Evolutionary conservation across 2,797 vertebrate genomes (phyloP).

Genomic region (Pteropus rufus): DNA sequence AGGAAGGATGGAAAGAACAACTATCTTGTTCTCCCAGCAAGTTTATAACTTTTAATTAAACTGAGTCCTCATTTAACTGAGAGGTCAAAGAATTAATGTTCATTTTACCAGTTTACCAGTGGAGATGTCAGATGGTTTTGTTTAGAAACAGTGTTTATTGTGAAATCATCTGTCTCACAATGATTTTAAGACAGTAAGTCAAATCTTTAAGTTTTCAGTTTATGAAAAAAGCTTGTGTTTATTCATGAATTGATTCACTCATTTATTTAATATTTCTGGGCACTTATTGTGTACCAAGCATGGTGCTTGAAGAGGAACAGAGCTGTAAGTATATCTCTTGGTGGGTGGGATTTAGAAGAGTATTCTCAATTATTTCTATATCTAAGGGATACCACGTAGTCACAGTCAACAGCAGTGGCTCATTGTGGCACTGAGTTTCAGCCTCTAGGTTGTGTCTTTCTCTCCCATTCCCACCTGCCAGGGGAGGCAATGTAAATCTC

Average conservation of each 20-base stretch:
- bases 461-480: not conserved
- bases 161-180: not conserved
- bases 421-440: not conserved
- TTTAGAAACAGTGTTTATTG: not conserved
- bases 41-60: not conserved
- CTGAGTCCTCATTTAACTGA: not conserved
- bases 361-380: not conserved
- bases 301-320: not conserved
- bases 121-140: not conserved
- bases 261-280: not conserved
- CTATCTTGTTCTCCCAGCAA: not conserved
- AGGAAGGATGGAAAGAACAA: not conserved
- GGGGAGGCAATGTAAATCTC: not conserved
- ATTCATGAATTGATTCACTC: not conserved
- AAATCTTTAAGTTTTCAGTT: not conserved
- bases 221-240: not conserved
- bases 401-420: not conserved
- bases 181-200: not conserved
- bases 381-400: not conserved
- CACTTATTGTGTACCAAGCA: not conserved
- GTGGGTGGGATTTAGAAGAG: not conserved
- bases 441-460: not conserved
- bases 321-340: not conserved
- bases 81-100: not conserved
- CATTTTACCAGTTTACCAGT: not conserved